Evolutionary conservation across 2,113 vertebrate genomes (phyloP).

Genomic region (Brachypodius melanocephalos): DNA sequence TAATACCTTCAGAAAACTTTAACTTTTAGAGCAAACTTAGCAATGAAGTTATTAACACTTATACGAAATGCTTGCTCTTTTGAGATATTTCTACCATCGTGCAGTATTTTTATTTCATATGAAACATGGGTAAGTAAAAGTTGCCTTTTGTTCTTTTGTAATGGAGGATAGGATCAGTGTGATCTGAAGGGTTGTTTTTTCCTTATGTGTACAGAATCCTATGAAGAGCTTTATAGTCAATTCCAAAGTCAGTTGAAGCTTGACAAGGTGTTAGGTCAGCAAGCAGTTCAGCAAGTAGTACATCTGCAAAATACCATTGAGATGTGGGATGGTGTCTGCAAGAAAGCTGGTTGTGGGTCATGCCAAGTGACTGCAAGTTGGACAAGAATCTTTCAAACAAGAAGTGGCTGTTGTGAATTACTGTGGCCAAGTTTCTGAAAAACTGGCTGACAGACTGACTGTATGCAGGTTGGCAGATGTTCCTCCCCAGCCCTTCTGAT

Average conservation of each 20-base stretch:
- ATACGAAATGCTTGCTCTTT: background rate
- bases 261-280: background rate
- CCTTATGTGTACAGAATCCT: background rate
- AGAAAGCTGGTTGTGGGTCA: background rate
- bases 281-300: background rate
- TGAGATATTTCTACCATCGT: background rate
- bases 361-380: background rate
- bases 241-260: background rate
- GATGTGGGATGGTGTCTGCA: background rate
- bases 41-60: background rate
- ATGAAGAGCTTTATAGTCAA: background rate
- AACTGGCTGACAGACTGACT: background rate
- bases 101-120: background rate
- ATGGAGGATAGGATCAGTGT: background rate
- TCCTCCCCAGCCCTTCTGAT: background rate
- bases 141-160: background rate
- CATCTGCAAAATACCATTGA: background rate
- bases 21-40: background rate
- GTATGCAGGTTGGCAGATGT: background rate
- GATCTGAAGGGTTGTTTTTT: background rate
- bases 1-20: slow-evolving; percentile 14
- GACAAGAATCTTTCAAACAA: background rate
- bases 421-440: background rate
- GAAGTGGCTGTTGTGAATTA: background rate
- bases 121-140: background rate